A percentile compares a stretch with the other conserved stretches of the same genome.
Evolutionary conservation across 2,797 vertebrate genomes (phyloP).

Genomic region (Gymnothorax javanicus): DNA sequence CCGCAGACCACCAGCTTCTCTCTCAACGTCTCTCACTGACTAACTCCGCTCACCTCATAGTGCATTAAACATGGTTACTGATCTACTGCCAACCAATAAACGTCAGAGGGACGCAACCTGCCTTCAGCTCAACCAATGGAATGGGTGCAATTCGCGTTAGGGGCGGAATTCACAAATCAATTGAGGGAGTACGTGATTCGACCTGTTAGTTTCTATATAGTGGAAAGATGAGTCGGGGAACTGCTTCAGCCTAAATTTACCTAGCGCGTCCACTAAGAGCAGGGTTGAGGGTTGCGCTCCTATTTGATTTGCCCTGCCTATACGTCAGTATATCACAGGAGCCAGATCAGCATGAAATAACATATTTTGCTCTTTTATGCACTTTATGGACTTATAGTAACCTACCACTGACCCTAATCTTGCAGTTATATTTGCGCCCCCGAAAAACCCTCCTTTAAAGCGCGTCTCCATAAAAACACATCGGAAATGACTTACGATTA

Average conservation of each 20-base stretch:
- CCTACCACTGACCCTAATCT: not conserved
- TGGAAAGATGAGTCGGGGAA: not conserved
- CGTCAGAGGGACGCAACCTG: conserved; percentile 55
- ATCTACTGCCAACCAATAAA: conserved; percentile 87
- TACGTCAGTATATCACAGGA: not conserved
- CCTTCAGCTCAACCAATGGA: conserved; percentile 65
- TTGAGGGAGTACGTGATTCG: conserved; percentile 65
- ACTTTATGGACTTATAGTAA: not conserved
- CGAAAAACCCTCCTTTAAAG: not conserved
- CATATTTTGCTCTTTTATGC: not conserved
- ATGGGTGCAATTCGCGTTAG: conserved; percentile 36
- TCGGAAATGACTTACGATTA: not conserved
- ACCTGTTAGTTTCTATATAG: conserved; percentile 43
- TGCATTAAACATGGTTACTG: conserved; percentile 96
- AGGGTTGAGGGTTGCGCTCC: not conserved
- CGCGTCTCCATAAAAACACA: not conserved
- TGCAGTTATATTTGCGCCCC: not conserved
- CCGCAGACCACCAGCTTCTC: conserved; percentile 48
- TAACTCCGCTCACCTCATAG: conserved; percentile 93
- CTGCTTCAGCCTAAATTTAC: not conserved
- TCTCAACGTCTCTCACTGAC: conserved; percentile 71
- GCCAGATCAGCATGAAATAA: not conserved
- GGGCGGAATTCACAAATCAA: conserved; percentile 68
- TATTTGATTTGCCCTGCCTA: not conserved
- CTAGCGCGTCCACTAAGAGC: not conserved